These are phyloP conservation scores for Diploptera punctata DNA, from an alignment of 2,888 invertebrate genomes.

Conservation along the genomic window DNA sequence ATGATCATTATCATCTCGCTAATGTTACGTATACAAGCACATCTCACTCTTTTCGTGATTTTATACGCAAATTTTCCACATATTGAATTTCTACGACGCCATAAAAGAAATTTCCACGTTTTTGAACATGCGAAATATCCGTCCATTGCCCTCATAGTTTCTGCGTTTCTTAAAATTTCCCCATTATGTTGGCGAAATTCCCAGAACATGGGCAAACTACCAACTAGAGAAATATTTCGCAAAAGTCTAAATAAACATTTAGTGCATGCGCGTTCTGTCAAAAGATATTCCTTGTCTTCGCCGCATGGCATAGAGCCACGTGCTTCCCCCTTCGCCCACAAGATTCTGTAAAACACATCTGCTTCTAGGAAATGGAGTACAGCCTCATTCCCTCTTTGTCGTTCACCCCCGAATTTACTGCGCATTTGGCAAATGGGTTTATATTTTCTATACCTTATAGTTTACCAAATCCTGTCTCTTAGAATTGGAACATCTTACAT, in stretches of 20 bases:
- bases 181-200: background rate
- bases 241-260: slow-evolving; percentile 9
- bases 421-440: background rate
- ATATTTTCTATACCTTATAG: no score
- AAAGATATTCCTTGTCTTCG: background rate
- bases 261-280: background rate
- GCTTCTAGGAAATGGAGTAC: background rate
- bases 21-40: no score
- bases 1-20: no score
- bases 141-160: background rate
- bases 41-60: no score
- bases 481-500: no score
- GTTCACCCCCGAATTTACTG: background rate
- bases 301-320: background rate
- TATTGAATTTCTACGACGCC: no score
- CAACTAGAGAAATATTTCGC: background rate
- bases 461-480: no score
- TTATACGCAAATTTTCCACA: no score
- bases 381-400: background rate
- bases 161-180: background rate
- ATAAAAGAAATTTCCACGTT: no score
- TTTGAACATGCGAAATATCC: no score
- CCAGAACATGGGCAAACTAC: background rate
- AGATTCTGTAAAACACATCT: no score
- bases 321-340: background rate